Base-by-base conservation (phyloP, 2,113 vertebrate species). In the Toxotes chatareus region DNA sequence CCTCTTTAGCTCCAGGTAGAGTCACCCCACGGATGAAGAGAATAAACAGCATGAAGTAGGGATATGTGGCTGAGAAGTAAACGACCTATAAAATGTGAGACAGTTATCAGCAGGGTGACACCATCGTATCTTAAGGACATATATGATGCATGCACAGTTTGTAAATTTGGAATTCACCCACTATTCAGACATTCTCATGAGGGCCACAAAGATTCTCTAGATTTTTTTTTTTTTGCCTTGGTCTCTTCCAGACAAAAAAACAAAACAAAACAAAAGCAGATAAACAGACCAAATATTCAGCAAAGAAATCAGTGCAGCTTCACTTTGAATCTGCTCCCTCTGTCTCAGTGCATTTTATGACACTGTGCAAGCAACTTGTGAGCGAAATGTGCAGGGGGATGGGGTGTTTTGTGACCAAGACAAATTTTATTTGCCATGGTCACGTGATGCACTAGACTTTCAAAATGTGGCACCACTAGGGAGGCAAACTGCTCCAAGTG, bases 41-140 rank as follows among this genome's bases (percentile, higher is more conserved):
- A 88, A 99, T 99, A 79, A 99, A 95, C 86, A 99, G 93, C 98
- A 99, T 99, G 93, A 99, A 91, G 89, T 99, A 99, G 32, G 98
- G 98, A 40, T 99, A 99, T 0, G 98, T 99, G 79, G 98, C 97
- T 0, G 98, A 99, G 96, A 99, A 99, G 94, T 99, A 99, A 61
- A 99, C 98, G 31, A 99, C 98, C 98, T 99, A 89, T 17, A 80
- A 90, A 87, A 82, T 86, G 79, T 14, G 31, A 89, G 51, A 74
- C 21, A 7, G 10, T 55, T 23, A 85, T 89, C 82, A 90, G 78
- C 38, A 44, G 34, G 68, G 42, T 19, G 19, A 21, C 57, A 61
- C 34, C 7, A 27, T 10, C 63, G 36, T 71, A 65, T 53, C 51
- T 55, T 55, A 8, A 59, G 21, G 21, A 47, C 16, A 56, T 65